A percentile compares a stretch with the other conserved stretches of the same genome.
These are phyloP conservation scores for Misgurnus anguillicaudatus DNA, from an alignment of 2,113 vertebrate genomes.

Conservation along the genomic window DNA sequence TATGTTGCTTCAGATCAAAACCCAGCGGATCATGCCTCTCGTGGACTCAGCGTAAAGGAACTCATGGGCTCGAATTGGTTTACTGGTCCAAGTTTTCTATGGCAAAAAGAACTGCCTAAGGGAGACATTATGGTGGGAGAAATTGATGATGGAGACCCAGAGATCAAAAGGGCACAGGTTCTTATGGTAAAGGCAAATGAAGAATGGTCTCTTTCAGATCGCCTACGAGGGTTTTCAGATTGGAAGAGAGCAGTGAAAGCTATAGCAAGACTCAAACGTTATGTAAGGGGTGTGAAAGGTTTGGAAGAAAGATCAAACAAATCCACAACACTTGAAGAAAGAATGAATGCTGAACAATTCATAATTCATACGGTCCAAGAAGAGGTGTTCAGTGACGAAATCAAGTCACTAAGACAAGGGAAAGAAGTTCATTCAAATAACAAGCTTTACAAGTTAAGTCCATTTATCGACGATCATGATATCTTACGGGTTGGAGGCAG, in stretches of 20 bases:
- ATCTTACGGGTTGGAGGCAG: background rate
- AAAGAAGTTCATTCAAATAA: background rate
- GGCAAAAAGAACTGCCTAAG: too few relatives aligned
- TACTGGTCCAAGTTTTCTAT: too few relatives aligned
- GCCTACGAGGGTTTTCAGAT: background rate
- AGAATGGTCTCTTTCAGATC: too few relatives aligned
- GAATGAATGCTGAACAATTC: conserved; percentile 24
- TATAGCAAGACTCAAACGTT: conserved; percentile 15
- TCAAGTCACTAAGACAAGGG: conserved; percentile 1
- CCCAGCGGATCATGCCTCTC: background rate
- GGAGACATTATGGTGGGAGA: too few relatives aligned
- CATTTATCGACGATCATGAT: background rate
- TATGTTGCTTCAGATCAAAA: too few relatives aligned
- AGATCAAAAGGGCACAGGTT: too few relatives aligned
- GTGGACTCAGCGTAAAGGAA: background rate
- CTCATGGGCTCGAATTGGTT: too few relatives aligned
- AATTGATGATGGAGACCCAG: too few relatives aligned
- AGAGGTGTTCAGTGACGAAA: conserved; percentile 13
- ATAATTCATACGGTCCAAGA: conserved; percentile 6
- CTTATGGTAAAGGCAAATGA: too few relatives aligned
- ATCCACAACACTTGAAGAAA: background rate
- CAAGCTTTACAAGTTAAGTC: background rate
- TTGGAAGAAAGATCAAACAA: background rate
- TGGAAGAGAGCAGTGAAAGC: conserved; percentile 7
- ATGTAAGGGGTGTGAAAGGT: conserved; percentile 2